These are phyloP conservation scores for Drosophila anomelani DNA, from an alignment of 2,888 invertebrate species.

Conservation along the genomic window DNA sequence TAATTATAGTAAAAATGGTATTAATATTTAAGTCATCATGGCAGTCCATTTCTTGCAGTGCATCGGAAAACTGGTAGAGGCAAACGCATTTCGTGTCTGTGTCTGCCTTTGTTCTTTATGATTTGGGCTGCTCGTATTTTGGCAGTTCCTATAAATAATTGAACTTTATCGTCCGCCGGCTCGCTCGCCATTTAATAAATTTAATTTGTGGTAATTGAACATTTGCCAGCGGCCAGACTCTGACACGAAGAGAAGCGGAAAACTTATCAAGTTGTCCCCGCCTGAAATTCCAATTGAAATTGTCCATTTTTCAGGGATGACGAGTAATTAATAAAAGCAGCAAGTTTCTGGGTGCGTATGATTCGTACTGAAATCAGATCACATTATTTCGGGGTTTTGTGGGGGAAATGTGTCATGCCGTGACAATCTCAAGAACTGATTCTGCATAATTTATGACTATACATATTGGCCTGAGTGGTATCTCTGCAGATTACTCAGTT, in stretches of 20 bases:
- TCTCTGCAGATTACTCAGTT: slow-evolving; percentile 13
- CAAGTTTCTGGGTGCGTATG: slow-evolving; percentile 31
- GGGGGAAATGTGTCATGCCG: slow-evolving; percentile 17
- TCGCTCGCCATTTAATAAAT: slow-evolving; percentile 69
- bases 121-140: slow-evolving; percentile 49
- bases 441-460: slow-evolving; percentile 19
- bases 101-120: slow-evolving; percentile 64
- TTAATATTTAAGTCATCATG: neutral
- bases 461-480: neutral
- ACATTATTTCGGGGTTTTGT: slow-evolving; percentile 6
- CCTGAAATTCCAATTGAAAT: slow-evolving; percentile 56
- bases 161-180: slow-evolving; percentile 60
- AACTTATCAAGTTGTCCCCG: slow-evolving; percentile 48
- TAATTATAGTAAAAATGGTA: neutral
- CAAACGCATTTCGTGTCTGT: slow-evolving; percentile 37
- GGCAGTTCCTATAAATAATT: slow-evolving; percentile 75
- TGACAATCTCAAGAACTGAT: slow-evolving; percentile 24
- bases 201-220: slow-evolving; percentile 78
- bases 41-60: neutral
- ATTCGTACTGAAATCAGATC: slow-evolving; percentile 6
- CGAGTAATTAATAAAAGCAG: slow-evolving; percentile 51
- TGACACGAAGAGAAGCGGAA: slow-evolving; percentile 17
- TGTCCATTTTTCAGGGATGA: slow-evolving; percentile 52
- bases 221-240: slow-evolving; percentile 38
- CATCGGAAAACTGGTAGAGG: slow-evolving; percentile 25